Conservation (phyloP, 2,113 vertebrate genomes). For the Athene cunicularia region DNA sequence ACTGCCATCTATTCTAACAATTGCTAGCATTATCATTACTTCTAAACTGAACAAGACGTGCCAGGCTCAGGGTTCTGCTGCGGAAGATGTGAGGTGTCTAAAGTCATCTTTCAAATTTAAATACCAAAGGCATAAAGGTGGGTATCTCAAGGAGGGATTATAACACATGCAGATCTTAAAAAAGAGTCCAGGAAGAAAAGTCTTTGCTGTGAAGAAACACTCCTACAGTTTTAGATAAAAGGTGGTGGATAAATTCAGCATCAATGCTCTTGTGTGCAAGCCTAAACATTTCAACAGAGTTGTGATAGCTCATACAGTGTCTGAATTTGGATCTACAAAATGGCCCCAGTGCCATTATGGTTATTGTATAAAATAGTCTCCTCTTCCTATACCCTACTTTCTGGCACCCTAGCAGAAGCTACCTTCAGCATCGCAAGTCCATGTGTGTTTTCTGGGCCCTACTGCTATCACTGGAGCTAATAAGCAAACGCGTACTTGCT, state of each 20-base stretch:
- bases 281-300: not conserved
- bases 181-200: not conserved
- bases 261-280: not conserved
- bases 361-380: not conserved
- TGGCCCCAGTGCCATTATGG: not conserved
- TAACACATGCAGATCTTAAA: not conserved
- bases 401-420: not conserved
- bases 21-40: not conserved
- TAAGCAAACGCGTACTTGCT: not conserved
- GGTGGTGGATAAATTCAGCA: not conserved
- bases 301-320: not conserved
- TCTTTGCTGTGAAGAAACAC: not conserved
- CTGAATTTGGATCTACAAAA: not conserved
- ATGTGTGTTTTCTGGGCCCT: not conserved
- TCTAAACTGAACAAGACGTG: not conserved
- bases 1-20: not conserved
- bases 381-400: not conserved
- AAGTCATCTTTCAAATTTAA: slow-evolving; percentile 15
- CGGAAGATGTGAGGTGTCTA: not conserved
- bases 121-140: slow-evolving; percentile 1
- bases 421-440: fast-evolving
- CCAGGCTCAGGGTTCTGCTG: not conserved
- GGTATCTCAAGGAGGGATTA: not conserved
- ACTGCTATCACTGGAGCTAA: too few relatives aligned
- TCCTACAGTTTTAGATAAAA: not conserved